Evolutionary conservation across 2,113 vertebrate genomes (phyloP).

Genomic region (Osmerus eperlanus): DNA sequence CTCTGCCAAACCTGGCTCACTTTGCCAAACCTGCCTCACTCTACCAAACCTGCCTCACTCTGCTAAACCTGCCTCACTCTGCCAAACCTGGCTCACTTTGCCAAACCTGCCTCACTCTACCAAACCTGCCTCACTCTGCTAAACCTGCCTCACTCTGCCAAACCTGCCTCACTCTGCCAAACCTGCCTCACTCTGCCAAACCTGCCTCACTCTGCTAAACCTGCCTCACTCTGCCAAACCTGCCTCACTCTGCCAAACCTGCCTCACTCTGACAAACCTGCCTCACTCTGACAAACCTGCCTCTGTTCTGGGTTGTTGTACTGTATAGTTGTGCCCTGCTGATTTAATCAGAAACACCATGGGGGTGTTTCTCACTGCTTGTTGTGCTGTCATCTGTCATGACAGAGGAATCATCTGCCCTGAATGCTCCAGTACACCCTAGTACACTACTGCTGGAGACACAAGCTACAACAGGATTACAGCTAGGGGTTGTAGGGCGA

Average conservation of each 20-base stretch:
- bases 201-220: not conserved
- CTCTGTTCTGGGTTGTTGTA: not conserved
- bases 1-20: no score
- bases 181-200: not conserved
- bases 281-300: not conserved
- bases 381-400: conserved; percentile 31
- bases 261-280: not conserved
- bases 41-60: no score
- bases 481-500: not conserved
- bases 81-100: no score
- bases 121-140: no score
- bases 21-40: no score
- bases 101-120: no score
- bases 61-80: no score
- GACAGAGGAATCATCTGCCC: not conserved
- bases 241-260: not conserved
- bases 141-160: no score
- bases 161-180: not conserved
- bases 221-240: not conserved
- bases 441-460: conserved; percentile 11
- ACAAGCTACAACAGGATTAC: conserved; percentile 45
- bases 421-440: conserved; percentile 24
- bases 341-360: conserved; percentile 22
- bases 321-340: not conserved
- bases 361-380: conserved; percentile 22